Conservation (phyloP, 2,888 invertebrate species). For the Amiota mariae region DNA sequence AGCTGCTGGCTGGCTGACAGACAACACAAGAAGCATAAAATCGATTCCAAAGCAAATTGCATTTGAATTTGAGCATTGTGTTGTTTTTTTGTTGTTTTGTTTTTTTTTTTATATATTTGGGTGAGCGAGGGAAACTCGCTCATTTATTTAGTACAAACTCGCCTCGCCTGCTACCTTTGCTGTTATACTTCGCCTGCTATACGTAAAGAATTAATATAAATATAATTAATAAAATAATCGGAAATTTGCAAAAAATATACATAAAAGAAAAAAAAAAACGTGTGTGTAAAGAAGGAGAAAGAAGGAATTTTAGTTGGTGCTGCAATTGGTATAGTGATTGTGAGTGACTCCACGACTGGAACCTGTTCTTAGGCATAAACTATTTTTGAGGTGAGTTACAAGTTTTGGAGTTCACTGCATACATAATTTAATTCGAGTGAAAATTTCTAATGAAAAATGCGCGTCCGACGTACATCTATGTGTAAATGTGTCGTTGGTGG, state of each 20-base stretch:
- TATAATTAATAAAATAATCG: neutral
- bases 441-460: slow-evolving; percentile 26
- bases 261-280: neutral
- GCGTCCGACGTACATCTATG: neutral
- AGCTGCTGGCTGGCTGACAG: slow-evolving; percentile 1
- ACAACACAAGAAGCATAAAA: slow-evolving; percentile 1
- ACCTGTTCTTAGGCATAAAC: slow-evolving; percentile 16
- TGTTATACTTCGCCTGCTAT: neutral
- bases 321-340: neutral
- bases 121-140: neutral
- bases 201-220: neutral
- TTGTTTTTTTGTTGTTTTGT: slow-evolving; percentile 5
- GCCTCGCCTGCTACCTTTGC: neutral
- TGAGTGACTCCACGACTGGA: neutral
- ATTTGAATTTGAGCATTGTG: neutral
- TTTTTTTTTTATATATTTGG: neutral
- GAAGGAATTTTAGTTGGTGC: neutral
- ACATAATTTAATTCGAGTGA: slow-evolving; percentile 4
- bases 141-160: neutral
- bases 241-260: neutral
- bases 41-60: slow-evolving; percentile 15
- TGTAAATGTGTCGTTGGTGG: neutral
- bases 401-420: slow-evolving; percentile 12
- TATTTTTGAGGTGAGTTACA: slow-evolving; percentile 20
- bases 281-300: neutral